Evolutionary conservation across 2,113 vertebrate species (phyloP).

Genomic region (Orthonyx spaldingii): DNA sequence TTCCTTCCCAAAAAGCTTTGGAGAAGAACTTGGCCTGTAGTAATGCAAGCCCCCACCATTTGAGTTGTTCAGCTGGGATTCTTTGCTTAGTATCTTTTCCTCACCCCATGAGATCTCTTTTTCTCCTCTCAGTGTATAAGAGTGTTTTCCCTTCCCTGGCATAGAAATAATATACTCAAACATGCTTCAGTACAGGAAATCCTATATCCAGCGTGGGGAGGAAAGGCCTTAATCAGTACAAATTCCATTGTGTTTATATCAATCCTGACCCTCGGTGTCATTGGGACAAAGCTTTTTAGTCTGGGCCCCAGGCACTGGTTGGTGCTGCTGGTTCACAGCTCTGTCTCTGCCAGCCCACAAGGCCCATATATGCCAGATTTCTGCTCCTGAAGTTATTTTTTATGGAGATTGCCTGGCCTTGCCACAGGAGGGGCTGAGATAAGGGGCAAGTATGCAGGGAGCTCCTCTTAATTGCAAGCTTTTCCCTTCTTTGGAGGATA

Average conservation of each 20-base stretch:
- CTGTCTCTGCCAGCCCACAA: background rate
- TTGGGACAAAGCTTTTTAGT: background rate
- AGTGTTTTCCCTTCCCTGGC: constrained; percentile 40
- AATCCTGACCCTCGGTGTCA: background rate
- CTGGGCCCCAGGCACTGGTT: constrained; percentile 17
- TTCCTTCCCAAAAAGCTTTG: background rate
- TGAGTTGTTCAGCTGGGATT: background rate
- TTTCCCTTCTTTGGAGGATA: constrained; percentile 4
- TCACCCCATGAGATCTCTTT: background rate
- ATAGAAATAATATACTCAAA: constrained; percentile 21
- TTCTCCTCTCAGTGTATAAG: background rate
- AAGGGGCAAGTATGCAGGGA: background rate
- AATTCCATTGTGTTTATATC: constrained; percentile 62
- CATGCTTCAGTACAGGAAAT: constrained; percentile 36
- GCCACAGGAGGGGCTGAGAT: background rate
- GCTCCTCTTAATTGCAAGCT: background rate
- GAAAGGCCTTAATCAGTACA: constrained; percentile 56
- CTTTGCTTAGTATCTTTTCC: background rate
- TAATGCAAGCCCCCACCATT: background rate
- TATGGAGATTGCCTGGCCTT: background rate
- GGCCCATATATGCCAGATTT: background rate
- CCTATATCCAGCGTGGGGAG: background rate
- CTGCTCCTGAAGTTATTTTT: background rate
- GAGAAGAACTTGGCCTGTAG: background rate
- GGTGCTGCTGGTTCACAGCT: background rate